Evolutionary conservation across 2,797 vertebrate genomes (phyloP).

Genomic region (Cichlasoma orientale): DNA sequence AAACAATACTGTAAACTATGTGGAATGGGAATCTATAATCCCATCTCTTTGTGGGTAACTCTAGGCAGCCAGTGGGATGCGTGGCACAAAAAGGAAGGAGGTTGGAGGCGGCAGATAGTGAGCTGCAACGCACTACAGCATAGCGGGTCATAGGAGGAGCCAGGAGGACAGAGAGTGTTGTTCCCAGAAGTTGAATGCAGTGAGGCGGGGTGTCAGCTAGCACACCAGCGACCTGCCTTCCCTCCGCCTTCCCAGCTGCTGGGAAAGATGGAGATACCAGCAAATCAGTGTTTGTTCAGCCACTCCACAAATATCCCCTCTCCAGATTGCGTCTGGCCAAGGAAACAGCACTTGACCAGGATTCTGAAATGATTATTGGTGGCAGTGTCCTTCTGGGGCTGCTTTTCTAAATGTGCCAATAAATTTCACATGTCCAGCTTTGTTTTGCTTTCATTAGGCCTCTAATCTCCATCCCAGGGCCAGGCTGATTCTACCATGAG

Average conservation of each 20-base stretch:
- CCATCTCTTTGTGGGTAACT: constrained; percentile 37
- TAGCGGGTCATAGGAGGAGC: constrained; percentile 71
- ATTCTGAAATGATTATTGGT: constrained; percentile 83
- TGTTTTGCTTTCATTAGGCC: constrained; percentile 88
- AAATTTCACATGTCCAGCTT: constrained; percentile 88
- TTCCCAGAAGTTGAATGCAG: constrained; percentile 76
- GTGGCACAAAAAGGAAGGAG: constrained; percentile 18
- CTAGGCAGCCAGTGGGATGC: constrained; percentile 13
- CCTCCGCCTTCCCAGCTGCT: constrained; percentile 76
- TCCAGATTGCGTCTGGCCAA: constrained; percentile 78
- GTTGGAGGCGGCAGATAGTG: constrained; percentile 38
- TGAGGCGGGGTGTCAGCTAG: constrained; percentile 64
- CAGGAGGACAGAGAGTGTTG: constrained; percentile 66
- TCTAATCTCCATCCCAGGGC: constrained; percentile 83
- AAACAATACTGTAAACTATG: background rate
- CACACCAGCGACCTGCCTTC: constrained; percentile 68
- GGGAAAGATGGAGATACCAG: constrained; percentile 86
- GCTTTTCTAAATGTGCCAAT: constrained; percentile 85
- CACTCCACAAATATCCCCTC: constrained; percentile 87
- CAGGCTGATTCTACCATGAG: constrained; percentile 76
- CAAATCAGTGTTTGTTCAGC: constrained; percentile 90
- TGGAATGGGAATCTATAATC: background rate
- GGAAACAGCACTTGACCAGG: constrained; percentile 81
- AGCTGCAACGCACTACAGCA: constrained; percentile 32
- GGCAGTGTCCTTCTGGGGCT: constrained; percentile 82